Percentiles rank a stretch among this genome's conserved stretches.
phyloP scores from a whole-genome alignment of 1,140 invertebrate species.

The Brachystomella parvula region DNA sequence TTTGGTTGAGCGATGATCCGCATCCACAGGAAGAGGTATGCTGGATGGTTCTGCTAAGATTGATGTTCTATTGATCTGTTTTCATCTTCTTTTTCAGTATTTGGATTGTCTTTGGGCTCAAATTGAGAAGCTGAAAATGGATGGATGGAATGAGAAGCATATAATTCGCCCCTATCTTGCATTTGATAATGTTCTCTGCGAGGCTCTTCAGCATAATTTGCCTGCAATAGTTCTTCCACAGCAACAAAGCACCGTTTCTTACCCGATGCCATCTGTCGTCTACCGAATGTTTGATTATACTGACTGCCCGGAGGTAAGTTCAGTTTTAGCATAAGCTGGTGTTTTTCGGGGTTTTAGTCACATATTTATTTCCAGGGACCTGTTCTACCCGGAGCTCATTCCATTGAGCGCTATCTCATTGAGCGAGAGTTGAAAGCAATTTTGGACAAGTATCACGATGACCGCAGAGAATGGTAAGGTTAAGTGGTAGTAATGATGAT shows the following conservation, averaged over 20 bases:
- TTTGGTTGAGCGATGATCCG: slow-evolving; percentile 84
- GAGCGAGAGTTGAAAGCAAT: slow-evolving; percentile 95
- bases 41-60: slow-evolving; percentile 17
- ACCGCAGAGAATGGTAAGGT: slow-evolving; percentile 83
- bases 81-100: slow-evolving; percentile 51
- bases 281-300: slow-evolving; percentile 98
- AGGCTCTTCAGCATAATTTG: slow-evolving; percentile 90
- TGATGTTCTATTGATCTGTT: background rate
- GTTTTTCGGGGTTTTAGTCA: background rate
- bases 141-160: slow-evolving; percentile 96
- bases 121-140: slow-evolving; percentile 78
- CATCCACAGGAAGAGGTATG: slow-evolving; percentile 89
- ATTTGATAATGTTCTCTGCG: slow-evolving; percentile 89
- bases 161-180: slow-evolving; percentile 89
- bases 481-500: background rate
- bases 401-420: slow-evolving; percentile 94
- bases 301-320: slow-evolving; percentile 79
- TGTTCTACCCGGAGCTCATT: slow-evolving; percentile 82
- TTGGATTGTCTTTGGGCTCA: slow-evolving; percentile 96
- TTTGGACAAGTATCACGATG: slow-evolving; percentile 75
- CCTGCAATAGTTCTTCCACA: slow-evolving; percentile 79
- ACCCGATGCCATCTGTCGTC: slow-evolving; percentile 83
- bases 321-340: background rate
- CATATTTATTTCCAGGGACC: slow-evolving; percentile 4
- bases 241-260: slow-evolving; percentile 77